Evolutionary conservation across 2,888 invertebrate genomes (phyloP), one percentile per base, ranked within the genome.

Genomic region (Polyommatus icarus): DNA sequence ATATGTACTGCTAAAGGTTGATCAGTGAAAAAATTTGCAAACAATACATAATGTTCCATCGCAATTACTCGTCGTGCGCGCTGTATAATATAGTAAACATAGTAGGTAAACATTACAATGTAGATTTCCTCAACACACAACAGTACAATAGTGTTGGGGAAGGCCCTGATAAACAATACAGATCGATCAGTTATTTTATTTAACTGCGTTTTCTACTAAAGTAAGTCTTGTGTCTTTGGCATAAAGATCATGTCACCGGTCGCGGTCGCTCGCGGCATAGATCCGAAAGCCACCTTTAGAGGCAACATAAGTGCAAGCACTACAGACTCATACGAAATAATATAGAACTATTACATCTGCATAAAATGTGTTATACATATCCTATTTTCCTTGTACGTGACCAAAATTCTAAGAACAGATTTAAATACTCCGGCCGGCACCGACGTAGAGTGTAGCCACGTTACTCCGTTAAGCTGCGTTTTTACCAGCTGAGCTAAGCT

Each of bases 301-400:
- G 5, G 54, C 54, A 54, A 18, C 5, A 54, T 18, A 54, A 18
- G 4, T 18, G 4, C 18, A 54, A 18, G 15, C 4, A 54, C 18
- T 18, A 12, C 0, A 54, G 20, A 24, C 10, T 12, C 10, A 61
- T 20, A 72, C 72, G 46, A 40, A 6, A 20, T 20, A 32, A 29
- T 71, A 71, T 71, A 32, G 2, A n/a, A 36, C 40, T 72, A 40
- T 46, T 73, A 20, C 10, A 67, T 40, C 12, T 24, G 29, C 8
- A 18, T 71, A 7, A 77, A 71, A 24, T 50, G 15, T 50, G 10
- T n/a, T 15, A 67, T 29, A 67, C 67, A 67, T 67, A 24, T 29
- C 59, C 20, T 20, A 36, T 61, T 77, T 46, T 77, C 71, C 46
- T 71, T 71, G 8, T 40, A 71, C 61, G 24, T 54, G 1, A 24